These are phyloP conservation scores for Colius striatus DNA, from an alignment of 2,113 vertebrate species.

Conservation along the genomic window DNA sequence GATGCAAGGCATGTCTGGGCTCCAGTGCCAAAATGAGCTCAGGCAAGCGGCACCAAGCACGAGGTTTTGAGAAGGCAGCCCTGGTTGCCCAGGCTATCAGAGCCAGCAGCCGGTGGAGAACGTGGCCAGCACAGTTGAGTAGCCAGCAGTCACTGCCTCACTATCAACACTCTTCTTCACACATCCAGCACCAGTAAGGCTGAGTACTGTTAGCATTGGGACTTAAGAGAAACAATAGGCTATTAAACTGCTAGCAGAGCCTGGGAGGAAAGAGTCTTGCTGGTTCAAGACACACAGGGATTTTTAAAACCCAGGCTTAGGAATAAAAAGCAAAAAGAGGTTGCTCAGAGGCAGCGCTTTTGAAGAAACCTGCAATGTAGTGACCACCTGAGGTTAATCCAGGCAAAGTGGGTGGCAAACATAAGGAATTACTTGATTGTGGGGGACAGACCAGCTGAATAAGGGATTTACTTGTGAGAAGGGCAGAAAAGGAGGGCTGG, in stretches of 20 bases:
- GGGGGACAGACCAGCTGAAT: constrained; percentile 23
- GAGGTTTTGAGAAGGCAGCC: background rate
- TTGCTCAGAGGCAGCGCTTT: constrained; percentile 39
- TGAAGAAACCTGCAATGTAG: constrained; percentile 43
- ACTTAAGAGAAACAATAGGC: constrained; percentile 54
- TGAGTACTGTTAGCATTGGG: background rate
- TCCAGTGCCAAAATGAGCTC: fast-evolving
- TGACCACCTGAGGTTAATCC: constrained; percentile 72
- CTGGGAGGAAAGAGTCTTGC: constrained; percentile 14
- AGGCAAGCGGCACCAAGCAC: background rate
- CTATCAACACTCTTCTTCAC: background rate
- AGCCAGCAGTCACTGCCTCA: background rate
- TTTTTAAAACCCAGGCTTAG: constrained; percentile 55
- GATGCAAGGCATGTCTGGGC: background rate
- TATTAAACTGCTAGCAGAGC: constrained; percentile 53
- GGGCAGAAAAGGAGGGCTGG: constrained; percentile 41
- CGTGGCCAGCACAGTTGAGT: fast-evolving
- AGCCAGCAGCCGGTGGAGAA: background rate
- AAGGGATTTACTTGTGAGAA: constrained; percentile 59
- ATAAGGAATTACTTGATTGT: constrained; percentile 51
- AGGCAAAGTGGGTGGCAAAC: constrained; percentile 60
- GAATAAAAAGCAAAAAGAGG: constrained; percentile 24
- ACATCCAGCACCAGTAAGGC: background rate
- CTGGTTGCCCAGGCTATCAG: background rate
- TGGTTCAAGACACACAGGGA: constrained; percentile 43